Conservation (phyloP, 2,797 vertebrate species). For the Dendrocincla tyrannina region DNA sequence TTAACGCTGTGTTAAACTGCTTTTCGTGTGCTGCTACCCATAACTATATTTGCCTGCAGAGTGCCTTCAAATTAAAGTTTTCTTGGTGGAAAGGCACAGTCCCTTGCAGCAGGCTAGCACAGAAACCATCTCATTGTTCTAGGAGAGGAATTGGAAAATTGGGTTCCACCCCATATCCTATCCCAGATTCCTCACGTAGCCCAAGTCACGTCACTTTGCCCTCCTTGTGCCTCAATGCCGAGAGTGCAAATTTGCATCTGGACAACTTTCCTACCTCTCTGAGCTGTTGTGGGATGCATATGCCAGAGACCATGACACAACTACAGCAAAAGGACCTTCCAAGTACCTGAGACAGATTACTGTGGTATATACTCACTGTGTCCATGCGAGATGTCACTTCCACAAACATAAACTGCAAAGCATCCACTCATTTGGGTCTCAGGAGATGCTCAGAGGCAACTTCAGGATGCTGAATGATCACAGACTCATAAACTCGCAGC, state of each 20-base stretch:
- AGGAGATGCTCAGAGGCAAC: fast-evolving
- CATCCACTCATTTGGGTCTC: fast-evolving
- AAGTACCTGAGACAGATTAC: not conserved
- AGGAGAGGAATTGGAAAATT: fast-evolving
- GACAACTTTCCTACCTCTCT: not conserved
- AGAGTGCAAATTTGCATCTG: fast-evolving
- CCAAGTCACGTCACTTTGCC: fast-evolving
- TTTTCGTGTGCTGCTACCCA: not conserved
- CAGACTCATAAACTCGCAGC: not conserved
- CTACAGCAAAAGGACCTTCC: not conserved
- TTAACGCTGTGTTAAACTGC: not conserved
- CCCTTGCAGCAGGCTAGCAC: not conserved
- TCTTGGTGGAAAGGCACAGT: not conserved
- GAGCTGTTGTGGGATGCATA: not conserved
- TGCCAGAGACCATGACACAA: not conserved
- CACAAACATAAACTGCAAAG: not conserved
- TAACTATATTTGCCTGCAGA: not conserved
- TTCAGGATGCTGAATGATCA: not conserved
- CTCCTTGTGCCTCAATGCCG: fast-evolving
- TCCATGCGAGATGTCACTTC: not conserved
- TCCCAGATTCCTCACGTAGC: not conserved
- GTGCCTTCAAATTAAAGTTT: not conserved
- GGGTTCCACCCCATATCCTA: not conserved
- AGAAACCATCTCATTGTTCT: not conserved
- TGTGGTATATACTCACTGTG: fast-evolving